A percentile compares a stretch with the other conserved stretches of the same genome.
phyloP scores from a whole-genome alignment of 1,140 invertebrate species.

The Holotrichia oblita region DNA sequence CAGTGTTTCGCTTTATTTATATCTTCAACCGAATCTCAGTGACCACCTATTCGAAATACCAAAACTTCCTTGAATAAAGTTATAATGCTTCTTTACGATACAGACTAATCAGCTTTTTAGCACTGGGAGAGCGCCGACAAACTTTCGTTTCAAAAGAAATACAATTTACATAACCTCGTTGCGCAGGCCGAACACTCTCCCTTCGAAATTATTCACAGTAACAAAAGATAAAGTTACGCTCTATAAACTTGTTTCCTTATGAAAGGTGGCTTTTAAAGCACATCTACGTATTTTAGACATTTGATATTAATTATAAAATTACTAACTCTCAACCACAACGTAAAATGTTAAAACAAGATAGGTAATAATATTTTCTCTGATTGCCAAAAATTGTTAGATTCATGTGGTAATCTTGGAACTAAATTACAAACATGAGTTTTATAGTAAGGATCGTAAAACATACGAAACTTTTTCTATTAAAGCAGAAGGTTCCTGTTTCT shows the following conservation, averaged over 20 bases:
- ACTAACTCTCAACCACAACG: too few relatives aligned
- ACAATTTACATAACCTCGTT: conserved; percentile 20
- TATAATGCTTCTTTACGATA: background rate
- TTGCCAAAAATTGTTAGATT: too few relatives aligned
- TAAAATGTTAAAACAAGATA: too few relatives aligned
- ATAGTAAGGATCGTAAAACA: too few relatives aligned
- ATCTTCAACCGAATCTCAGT: background rate
- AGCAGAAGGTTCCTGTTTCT: too few relatives aligned
- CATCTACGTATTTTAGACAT: too few relatives aligned
- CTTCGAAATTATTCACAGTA: background rate
- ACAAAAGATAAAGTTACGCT: background rate
- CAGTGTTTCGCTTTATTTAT: background rate
- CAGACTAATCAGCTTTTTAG: background rate
- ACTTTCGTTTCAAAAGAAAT: conserved; percentile 13
- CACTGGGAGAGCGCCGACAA: background rate
- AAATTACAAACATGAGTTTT: too few relatives aligned
- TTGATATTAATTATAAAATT: too few relatives aligned
- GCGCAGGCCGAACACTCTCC: background rate
- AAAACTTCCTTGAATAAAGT: conserved; percentile 9
- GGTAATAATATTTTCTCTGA: too few relatives aligned
- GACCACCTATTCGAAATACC: background rate
- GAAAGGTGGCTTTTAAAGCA: background rate
- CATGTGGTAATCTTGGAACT: too few relatives aligned
- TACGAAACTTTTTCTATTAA: too few relatives aligned
- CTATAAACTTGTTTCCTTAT: background rate